Base-by-base conservation (phyloP, 2,113 vertebrate species). In the Oreochromis tanganicae region DNA sequence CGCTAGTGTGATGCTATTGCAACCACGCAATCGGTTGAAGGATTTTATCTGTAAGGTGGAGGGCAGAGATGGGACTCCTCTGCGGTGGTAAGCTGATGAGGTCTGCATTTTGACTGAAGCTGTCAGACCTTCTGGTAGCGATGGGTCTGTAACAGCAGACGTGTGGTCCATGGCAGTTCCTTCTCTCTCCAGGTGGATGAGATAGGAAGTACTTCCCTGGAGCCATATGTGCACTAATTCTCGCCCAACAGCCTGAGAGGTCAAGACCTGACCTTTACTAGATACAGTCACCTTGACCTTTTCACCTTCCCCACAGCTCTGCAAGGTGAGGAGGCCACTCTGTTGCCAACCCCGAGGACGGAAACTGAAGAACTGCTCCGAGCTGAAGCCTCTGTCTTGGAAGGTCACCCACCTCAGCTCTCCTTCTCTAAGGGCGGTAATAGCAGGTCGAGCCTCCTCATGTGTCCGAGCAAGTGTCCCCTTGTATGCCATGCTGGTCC, bases 31-130 rank as follows among this genome's bases (percentile, higher is more conserved):
- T 89, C 97, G 97, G 88, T 97, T 98, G 89, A 98, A 98, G 57
- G 97, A 97, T 91, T 97, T 98, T 34, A 98, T 96, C 91, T 98
- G 97, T 88, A 98, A 95, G 54, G 96, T 98, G 7, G 96, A 94
- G n/a, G 98, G 98, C 54, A 98, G 95, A 55, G 96, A 96, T 0
- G 97, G 97, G 80, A 97, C 96, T 12, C 96, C 96, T 85, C 91
- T 94, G 36, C 96, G 97, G 83, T 97, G 96, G 92, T 97, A 97
- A 3, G 96, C 96, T 0, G 97, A 96, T 2, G 97, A 97, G 3
- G 95, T 96, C 75, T 97, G 97, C 81, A 98, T 95, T 93, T 97
- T 98, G 8, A 98, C 95, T 14, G 97, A 97, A 24, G 96, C 93
- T 80, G 84, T 95, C 50, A 92, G 82, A n/a, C 85, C 94, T 81